phyloP scores from a whole-genome alignment of 2,113 vertebrate genomes.

The Lipotes vexillifer region DNA sequence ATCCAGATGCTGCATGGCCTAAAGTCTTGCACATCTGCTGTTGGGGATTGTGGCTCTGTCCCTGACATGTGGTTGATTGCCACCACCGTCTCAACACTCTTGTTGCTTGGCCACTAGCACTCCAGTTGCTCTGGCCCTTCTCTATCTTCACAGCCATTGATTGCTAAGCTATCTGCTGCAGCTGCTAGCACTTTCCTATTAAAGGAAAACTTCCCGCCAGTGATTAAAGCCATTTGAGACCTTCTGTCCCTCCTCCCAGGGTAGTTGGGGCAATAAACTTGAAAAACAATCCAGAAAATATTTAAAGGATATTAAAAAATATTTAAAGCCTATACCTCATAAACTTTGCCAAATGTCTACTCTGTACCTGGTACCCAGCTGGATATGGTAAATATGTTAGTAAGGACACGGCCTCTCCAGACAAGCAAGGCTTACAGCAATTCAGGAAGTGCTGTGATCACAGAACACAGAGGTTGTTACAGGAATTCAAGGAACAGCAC shows the following conservation, averaged over 20 bases:
- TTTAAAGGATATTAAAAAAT: neutral
- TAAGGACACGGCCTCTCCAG: neutral
- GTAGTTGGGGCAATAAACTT: neutral
- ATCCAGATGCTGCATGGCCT: neutral
- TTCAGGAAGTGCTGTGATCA: neutral
- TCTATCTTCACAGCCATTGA: neutral
- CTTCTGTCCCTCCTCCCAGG: neutral
- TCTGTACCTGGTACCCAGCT: too few species aligned
- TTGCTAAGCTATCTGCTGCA: neutral
- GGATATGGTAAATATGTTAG: neutral
- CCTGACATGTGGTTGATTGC: fast-evolving
- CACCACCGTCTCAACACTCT: too few species aligned
- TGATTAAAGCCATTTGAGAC: neutral
- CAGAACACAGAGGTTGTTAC: neutral
- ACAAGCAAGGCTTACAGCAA: neutral
- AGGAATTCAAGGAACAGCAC: neutral
- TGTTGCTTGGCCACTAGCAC: neutral
- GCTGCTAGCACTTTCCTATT: neutral
- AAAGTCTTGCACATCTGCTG: neutral
- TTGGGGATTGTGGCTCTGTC: neutral
- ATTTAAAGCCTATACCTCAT: neutral
- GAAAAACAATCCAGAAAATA: neutral
- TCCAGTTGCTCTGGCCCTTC: neutral
- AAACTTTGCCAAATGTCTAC: neutral
- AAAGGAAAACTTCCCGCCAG: neutral